A percentile compares a stretch with the other conserved stretches of the same genome.
phyloP scores from a whole-genome alignment of 2,797 vertebrate species.

The Iguana delicatissima region DNA sequence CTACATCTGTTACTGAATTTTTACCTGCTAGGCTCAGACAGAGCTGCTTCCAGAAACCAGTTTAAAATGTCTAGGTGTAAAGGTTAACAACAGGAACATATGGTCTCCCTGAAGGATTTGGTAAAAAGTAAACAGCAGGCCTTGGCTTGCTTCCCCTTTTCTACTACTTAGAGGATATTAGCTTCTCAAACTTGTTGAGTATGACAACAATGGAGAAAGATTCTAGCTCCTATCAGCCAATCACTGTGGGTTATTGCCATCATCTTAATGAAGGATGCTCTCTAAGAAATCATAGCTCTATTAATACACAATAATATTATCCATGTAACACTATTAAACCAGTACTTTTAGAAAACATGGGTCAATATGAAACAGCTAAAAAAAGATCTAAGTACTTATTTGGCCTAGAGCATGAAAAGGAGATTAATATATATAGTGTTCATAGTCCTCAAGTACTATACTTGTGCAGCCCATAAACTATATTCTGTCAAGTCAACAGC shows the following conservation, averaged over 20 bases:
- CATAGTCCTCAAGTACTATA: neutral
- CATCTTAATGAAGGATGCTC: neutral
- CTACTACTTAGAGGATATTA: no score
- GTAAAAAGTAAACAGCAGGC: neutral
- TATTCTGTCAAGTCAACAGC: neutral
- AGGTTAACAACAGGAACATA: no score
- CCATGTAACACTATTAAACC: neutral
- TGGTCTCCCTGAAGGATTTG: no score
- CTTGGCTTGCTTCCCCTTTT: neutral
- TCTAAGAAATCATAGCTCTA: neutral
- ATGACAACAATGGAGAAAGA: neutral
- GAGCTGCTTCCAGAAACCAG: no score
- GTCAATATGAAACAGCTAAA: neutral
- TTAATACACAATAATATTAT: neutral
- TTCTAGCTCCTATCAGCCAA: neutral
- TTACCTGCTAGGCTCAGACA: no score
- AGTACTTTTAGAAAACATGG: neutral
- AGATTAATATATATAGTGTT: neutral
- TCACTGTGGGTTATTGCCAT: neutral
- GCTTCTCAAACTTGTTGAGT: neutral
- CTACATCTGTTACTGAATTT: no score
- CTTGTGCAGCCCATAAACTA: neutral
- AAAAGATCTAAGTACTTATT: neutral
- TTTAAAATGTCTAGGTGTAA: no score
- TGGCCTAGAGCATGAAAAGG: neutral